A percentile compares a stretch with the other conserved stretches of the same genome.
Evolutionary conservation across 23 tunicate genomes (phyloP).

Genomic region (Styela plicata): DNA sequence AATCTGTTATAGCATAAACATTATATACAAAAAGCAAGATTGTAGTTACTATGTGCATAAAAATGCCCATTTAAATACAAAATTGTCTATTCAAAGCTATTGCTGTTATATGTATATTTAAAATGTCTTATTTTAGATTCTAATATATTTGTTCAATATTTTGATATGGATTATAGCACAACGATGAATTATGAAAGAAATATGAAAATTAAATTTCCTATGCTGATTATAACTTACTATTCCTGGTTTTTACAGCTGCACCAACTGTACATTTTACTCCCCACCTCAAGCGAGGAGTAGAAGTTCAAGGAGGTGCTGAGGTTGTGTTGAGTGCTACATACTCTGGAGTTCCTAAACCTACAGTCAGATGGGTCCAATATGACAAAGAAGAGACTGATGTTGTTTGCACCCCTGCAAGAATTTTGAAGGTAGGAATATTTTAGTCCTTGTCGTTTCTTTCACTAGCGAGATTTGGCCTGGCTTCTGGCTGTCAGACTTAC

Average conservation of each 20-base stretch:
- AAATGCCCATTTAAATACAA: too few species aligned
- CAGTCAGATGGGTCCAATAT: slow-evolving; percentile 66
- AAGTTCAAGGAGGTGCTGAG: slow-evolving; percentile 56
- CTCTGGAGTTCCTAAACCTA: slow-evolving; percentile 74
- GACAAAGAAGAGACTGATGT: slow-evolving; percentile 42
- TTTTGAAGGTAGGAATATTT: background rate
- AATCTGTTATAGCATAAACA: background rate
- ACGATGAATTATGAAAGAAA: too few species aligned
- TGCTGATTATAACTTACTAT: background rate
- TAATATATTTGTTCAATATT: too few species aligned
- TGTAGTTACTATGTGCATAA: background rate
- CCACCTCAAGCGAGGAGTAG: slow-evolving; percentile 48
- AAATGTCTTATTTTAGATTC: too few species aligned
- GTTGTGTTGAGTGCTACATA: slow-evolving; percentile 43
- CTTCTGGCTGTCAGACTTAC: too few species aligned
- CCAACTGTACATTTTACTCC: slow-evolving; percentile 38
- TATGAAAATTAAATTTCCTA: too few species aligned
- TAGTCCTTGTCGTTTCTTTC: background rate
- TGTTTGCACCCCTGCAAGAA: slow-evolving; percentile 15
- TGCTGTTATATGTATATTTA: too few species aligned
- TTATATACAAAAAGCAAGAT: background rate
- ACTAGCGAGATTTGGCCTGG: too few species aligned
- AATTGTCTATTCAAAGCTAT: too few species aligned
- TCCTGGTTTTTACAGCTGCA: slow-evolving; percentile 24
- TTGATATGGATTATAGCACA: too few species aligned